A percentile compares a stretch with the other conserved stretches of the same genome.
Evolutionary conservation across 1,140 invertebrate species (phyloP).

Genomic region (Metopolophium dirhodum): DNA sequence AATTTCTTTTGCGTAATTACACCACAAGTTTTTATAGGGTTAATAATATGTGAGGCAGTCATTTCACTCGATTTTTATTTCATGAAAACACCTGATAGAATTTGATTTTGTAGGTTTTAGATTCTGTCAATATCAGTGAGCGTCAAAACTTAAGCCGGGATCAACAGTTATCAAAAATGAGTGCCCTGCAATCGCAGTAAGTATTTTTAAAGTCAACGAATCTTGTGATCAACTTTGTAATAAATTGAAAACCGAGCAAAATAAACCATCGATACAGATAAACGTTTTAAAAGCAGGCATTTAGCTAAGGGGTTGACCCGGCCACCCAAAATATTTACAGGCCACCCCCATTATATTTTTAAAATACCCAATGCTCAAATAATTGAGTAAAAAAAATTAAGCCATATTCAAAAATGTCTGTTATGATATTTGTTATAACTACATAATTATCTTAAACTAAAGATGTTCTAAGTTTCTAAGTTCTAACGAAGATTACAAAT

Average conservation of each 20-base stretch:
- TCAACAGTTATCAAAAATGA: neutral
- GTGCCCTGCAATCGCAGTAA: neutral
- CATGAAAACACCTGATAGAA: neutral
- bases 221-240: neutral
- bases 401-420: no score
- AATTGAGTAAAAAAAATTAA: no score
- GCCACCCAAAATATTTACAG: no score
- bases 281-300: neutral
- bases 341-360: no score
- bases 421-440: no score
- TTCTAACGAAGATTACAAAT: no score
- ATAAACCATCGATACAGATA: neutral
- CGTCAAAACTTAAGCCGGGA: neutral
- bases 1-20: neutral
- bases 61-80: neutral
- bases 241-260: neutral
- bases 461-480: no score
- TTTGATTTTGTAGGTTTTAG: neutral
- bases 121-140: neutral
- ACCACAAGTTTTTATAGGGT: neutral
- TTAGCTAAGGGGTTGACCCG: no score
- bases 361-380: no score
- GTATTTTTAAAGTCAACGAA: neutral
- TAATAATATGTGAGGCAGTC: neutral
- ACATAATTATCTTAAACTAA: no score